Evolutionary conservation across 2,797 vertebrate species (phyloP).

Genomic region (Coluber constrictor): DNA sequence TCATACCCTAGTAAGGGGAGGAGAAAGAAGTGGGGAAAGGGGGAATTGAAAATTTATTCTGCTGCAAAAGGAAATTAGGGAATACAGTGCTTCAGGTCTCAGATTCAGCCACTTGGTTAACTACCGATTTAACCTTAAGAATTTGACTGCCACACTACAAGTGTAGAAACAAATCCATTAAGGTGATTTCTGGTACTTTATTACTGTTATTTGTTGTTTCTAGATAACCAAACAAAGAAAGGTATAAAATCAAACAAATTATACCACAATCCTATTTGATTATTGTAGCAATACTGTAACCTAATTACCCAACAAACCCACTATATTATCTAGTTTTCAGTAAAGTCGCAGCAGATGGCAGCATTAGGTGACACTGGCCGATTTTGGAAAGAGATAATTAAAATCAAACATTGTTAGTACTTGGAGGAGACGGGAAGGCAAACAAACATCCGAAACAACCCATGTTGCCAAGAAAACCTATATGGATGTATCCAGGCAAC

Average conservation of each 20-base stretch:
- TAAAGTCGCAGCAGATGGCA: neutral
- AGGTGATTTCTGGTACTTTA: neutral
- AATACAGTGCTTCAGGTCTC: neutral
- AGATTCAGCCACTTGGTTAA: neutral
- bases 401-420: neutral
- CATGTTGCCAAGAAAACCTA: neutral
- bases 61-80: fast-evolving
- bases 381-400: neutral
- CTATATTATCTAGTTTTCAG: neutral
- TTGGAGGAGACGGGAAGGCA: neutral
- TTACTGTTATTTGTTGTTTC: neutral
- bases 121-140: neutral
- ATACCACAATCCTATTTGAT: neutral
- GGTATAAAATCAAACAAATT: neutral
- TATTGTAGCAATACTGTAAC: neutral
- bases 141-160: neutral
- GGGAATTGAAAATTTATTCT: neutral
- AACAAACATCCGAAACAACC: neutral
- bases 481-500: neutral
- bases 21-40: neutral
- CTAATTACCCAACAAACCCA: neutral
- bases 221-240: neutral
- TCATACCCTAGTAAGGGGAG: constrained; percentile 83
- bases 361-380: neutral
- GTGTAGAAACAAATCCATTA: neutral